These are phyloP conservation scores for Passer montanus DNA, from an alignment of 2,113 vertebrate species.

Conservation along the genomic window DNA sequence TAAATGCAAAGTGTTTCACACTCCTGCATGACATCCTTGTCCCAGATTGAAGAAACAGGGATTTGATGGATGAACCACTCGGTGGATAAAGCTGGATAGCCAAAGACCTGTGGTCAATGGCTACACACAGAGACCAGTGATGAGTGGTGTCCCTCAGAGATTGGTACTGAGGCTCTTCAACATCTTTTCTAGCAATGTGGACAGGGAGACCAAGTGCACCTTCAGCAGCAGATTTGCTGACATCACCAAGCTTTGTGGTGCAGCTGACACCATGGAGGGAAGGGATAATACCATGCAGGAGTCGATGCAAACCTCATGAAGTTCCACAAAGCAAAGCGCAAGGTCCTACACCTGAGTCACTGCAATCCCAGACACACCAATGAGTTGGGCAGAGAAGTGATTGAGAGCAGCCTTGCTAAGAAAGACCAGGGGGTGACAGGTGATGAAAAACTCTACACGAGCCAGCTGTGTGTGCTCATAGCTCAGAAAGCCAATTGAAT, in stretches of 20 bases:
- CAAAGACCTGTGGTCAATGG: not conserved
- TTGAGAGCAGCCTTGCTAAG: not conserved
- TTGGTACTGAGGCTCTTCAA: not conserved
- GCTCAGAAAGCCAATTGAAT: rapidly evolving
- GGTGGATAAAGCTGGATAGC: not conserved
- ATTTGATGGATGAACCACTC: not conserved
- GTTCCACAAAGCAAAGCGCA: not conserved
- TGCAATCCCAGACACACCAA: not conserved
- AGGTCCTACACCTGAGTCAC: no score
- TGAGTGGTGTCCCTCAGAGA: no score
- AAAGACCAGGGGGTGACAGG: not conserved
- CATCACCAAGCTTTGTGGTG: no score
- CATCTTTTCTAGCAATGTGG: not conserved
- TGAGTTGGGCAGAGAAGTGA: not conserved
- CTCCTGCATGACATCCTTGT: not conserved
- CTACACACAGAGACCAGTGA: not conserved
- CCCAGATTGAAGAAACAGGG: not conserved
- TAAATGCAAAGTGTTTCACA: not conserved
- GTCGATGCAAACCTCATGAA: not conserved
- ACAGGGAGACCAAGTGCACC: not conserved
- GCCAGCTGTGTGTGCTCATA: not conserved
- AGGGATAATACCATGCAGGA: not conserved
- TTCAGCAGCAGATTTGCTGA: not conserved
- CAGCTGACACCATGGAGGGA: not conserved
- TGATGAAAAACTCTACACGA: not conserved